Base-by-base conservation (phyloP, 1,140 invertebrate species). In the Neodiprion pinetum region DNA sequence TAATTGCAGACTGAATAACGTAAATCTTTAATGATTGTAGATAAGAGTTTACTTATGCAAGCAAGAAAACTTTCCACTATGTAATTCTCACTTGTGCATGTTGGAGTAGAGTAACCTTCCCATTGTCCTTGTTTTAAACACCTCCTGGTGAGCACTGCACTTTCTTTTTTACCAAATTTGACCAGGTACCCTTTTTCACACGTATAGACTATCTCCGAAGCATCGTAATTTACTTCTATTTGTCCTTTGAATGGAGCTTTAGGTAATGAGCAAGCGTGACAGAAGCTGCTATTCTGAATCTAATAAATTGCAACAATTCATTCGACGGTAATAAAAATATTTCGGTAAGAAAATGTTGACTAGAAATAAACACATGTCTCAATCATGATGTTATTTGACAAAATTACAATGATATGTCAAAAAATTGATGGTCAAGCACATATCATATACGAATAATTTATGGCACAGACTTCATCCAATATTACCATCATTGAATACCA, bases 61-160 rank as follows among this genome's bases (percentile, higher is more conserved):
- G 70, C 71, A 70, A 9, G 48, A 70, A 50, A 67, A 72, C 49
- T 70, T 72, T 71, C 10, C 9, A 17, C 48, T 40, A 40, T 40
- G 28, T 4, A 40, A 40, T 73, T 87, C 90, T 89, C 87, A 93
- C 92, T 88, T 81, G 81, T 78, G 74, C 90, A 90, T 47, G 79
- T 81, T 2, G 89, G 89, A 66, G 80, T 86, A 82, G 86, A 77
- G 12, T 80, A 74, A 48, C 86, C 87, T 75, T 90, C 87, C 91
- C 91, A 92, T 40, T 87, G 80, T 4, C 89, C 88, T 48, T 89
- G 83, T 73, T 89, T 88, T 10, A 87, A 80, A 76, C 91, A 92
- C 21, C 82, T 88, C 47, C 85, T 75, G 48, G 72, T 75, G 5
- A 83, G 53, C 21, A 72, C 73, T 23, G 76, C 74, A 8, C 88